Base-by-base conservation (phyloP, 2,113 vertebrate species). In the Alces alces region DNA sequence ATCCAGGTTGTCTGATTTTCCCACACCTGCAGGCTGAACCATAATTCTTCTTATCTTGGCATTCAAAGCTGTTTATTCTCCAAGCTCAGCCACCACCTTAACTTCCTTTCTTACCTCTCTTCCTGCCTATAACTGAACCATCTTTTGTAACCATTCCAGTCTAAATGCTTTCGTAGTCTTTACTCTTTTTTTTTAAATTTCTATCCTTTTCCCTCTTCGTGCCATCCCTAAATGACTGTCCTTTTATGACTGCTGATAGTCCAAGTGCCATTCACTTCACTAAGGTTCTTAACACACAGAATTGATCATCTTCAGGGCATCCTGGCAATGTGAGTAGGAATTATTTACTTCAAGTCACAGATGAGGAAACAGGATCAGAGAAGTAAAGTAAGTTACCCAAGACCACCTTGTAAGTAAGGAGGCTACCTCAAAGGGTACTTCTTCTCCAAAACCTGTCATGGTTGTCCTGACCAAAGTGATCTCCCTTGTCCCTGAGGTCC, bases 281-380 rank as follows among this genome's bases (percentile, higher is more conserved):
- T 73, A 58, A 94, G 0, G 36, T 76, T 96, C 52, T 54, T 79
- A 57, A 58, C 73, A 52, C 39, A 54, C 23, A 79, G 43, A 87
- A 57, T 30, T 64, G 57, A 50, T 78, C 12, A 6, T 95, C 84
- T 90, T 92, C n/a, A 47, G 19, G 61, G 16, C 33, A 39, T 87
- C 33, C 52, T 45, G 57, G 39, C 76, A 60, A 0, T 45, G n/a
- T 60, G 66, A 94, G 13, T 79, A 86, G 52, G n/a, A 93, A 89
- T 92, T 60, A 54, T 47, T 96, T 86, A 92, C 36, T 78, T 96
- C 76, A 80, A 21, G 70, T 97, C 70, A 86, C 21, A 97, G 78
- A 89, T 91, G 50, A 85, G 27, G 55, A 93, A 87, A 64, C 27
- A 45, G 80, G 3, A 83, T 92, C 90, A 73, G 73, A 93, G 87